phyloP scores from a whole-genome alignment of 2,797 vertebrate species.

The Sternarchorhynchus goeldii region DNA sequence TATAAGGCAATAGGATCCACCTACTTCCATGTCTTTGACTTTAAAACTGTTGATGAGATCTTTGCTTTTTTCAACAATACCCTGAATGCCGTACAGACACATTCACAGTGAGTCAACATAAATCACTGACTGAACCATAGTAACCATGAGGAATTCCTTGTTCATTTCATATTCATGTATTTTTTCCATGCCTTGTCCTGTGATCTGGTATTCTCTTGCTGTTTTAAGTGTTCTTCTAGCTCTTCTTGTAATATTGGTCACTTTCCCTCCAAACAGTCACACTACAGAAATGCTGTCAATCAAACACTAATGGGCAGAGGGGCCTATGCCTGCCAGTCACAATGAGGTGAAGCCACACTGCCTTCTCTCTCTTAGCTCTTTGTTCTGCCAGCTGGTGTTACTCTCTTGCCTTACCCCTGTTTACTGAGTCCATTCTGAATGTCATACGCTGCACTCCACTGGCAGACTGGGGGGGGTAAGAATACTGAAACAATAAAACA shows the following conservation, averaged over 20 bases:
- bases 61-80: conserved; percentile 15
- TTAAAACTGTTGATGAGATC: conserved; percentile 42
- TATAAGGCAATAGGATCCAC: conserved; percentile 33
- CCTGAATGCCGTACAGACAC: conserved; percentile 4
- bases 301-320: conserved; percentile 19
- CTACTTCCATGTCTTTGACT: conserved; percentile 45
- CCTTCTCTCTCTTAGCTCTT: background rate
- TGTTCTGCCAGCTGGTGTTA: background rate
- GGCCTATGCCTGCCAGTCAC: background rate
- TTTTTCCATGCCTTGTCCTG: too few species aligned
- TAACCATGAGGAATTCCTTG: background rate
- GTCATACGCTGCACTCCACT: conserved; percentile 12
- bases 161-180: too few species aligned
- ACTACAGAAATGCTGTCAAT: conserved; percentile 16
- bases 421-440: conserved; percentile 16
- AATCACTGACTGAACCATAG: background rate
- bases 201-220: too few species aligned
- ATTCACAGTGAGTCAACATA: conserved; percentile 1
- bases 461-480: background rate
- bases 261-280: conserved; percentile 2
- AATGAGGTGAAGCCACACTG: background rate
- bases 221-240: background rate
- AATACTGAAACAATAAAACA: conserved; percentile 8
- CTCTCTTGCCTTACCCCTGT: background rate
- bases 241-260: conserved; percentile 1